A percentile compares a stretch with the other conserved stretches of the same genome.
Conservation (phyloP, 2,888 invertebrate species). For the Pimpla rufipes region DNA sequence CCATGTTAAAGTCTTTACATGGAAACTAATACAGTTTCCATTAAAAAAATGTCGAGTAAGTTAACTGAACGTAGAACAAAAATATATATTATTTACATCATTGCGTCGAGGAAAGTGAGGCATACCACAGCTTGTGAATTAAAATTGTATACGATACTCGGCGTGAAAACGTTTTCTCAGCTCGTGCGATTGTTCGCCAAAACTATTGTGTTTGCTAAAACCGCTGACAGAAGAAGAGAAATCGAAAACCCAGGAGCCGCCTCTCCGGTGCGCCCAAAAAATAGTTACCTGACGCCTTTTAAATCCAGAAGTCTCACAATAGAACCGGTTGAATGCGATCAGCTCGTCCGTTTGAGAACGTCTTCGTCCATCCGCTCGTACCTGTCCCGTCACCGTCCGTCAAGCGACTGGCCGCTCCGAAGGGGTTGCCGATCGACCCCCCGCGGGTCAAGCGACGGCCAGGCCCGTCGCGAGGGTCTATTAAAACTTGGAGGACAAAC, state of each 20-base stretch:
- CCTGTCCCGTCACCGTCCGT: slow-evolving; percentile 35
- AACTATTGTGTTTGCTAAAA: too few species aligned
- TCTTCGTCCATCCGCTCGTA: slow-evolving; percentile 16
- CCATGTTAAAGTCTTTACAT: too few species aligned
- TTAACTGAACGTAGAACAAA: too few species aligned
- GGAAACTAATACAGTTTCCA: too few species aligned
- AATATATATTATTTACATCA: too few species aligned
- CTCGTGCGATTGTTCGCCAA: too few species aligned
- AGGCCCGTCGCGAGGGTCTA: slow-evolving; percentile 2
- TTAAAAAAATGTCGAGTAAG: too few species aligned
- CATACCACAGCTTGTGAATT: too few species aligned
- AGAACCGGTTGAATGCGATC: slow-evolving; percentile 1
- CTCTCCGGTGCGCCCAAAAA: background rate
- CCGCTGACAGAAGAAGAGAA: background rate
- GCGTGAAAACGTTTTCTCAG: too few species aligned
- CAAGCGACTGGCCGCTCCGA: slow-evolving; percentile 49
- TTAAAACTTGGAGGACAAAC: slow-evolving; percentile 36
- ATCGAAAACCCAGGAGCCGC: background rate
- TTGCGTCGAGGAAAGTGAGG: too few species aligned
- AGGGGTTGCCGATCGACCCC: slow-evolving; percentile 47
- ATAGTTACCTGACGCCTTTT: slow-evolving; percentile 33
- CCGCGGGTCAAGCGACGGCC: slow-evolving; percentile 15
- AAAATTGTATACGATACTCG: too few species aligned
- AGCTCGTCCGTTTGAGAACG: slow-evolving; percentile 7
- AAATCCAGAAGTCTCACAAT: slow-evolving; percentile 13